A percentile compares a stretch with the other conserved stretches of the same genome.
Evolutionary conservation across 2,888 invertebrate species (phyloP).

Genomic region (Masnerella sp.): DNA sequence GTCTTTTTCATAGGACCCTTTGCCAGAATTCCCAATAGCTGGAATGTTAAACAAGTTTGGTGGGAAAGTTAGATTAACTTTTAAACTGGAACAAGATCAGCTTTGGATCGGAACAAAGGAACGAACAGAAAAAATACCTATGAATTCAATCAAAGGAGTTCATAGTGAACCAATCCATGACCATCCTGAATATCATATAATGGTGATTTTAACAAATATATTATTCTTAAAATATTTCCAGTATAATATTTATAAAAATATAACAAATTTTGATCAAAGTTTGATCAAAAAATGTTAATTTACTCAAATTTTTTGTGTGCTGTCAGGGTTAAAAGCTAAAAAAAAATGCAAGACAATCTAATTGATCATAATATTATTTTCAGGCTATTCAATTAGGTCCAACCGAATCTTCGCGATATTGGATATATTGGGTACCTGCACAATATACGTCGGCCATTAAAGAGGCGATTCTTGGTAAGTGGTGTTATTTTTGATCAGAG

Average conservation of each 20-base stretch:
- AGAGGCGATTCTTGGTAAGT: slow-evolving; percentile 92
- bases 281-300: too few species aligned
- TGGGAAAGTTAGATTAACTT: slow-evolving; percentile 93
- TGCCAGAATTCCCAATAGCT: slow-evolving; percentile 89
- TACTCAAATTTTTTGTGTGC: too few species aligned
- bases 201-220: too few species aligned
- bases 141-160: slow-evolving; percentile 92
- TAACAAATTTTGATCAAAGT: too few species aligned
- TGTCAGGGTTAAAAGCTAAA: too few species aligned
- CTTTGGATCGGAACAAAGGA: slow-evolving; percentile 96
- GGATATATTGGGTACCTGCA: slow-evolving; percentile 97
- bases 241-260: too few species aligned
- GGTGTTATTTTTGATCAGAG: slow-evolving; percentile 85
- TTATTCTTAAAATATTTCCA: too few species aligned
- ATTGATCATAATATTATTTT: slow-evolving; percentile 4
- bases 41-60: slow-evolving; percentile 95
- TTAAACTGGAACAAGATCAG: slow-evolving; percentile 93
- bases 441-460: slow-evolving; percentile 94
- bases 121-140: slow-evolving; percentile 93
- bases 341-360: too few species aligned
- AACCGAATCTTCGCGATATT: slow-evolving; percentile 93
- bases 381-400: slow-evolving; percentile 93
- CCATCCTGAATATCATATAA: slow-evolving; percentile 93
- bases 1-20: slow-evolving; percentile 82
- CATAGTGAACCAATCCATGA: slow-evolving; percentile 90